Conservation (phyloP, 2,888 invertebrate genomes). For the Labia minor region DNA sequence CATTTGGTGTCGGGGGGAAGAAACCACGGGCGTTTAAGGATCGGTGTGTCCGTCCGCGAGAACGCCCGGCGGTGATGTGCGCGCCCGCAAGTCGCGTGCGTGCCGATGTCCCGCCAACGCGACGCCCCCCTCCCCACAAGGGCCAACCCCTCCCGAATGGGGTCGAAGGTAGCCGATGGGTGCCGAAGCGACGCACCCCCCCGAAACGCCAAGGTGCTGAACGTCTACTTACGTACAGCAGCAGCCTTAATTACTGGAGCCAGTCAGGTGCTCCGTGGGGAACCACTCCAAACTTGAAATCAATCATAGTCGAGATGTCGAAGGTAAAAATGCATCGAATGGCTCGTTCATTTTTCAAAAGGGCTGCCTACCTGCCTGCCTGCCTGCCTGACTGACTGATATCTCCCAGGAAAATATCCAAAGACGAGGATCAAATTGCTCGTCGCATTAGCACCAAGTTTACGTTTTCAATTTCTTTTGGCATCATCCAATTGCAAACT, state of each 20-base stretch:
- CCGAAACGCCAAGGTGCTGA: neutral
- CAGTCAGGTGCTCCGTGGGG: conserved; percentile 1
- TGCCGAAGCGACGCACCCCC: neutral
- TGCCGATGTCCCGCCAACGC: conserved; percentile 14
- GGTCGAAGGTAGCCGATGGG: neutral
- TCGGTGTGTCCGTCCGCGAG: neutral
- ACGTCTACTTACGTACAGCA: neutral
- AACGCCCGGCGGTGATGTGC: conserved; percentile 3
- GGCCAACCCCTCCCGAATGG: neutral
- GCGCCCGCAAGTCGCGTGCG: conserved; percentile 15
- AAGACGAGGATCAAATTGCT: no score
- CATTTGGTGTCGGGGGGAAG: neutral
- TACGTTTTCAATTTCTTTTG: no score
- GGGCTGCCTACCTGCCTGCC: no score
- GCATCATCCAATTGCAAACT: no score
- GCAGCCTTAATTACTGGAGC: neutral
- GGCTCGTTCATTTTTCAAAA: no score
- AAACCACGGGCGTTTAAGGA: no score
- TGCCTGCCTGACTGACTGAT: no score
- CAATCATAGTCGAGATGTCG: neutral
- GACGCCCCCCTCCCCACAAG: neutral
- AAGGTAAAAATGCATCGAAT: no score
- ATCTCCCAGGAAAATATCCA: no score
- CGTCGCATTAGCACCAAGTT: no score
- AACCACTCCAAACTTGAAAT: neutral